Evolutionary conservation across 2,888 invertebrate genomes (phyloP).

Genomic region (Cataglyphis altisquamis): DNA sequence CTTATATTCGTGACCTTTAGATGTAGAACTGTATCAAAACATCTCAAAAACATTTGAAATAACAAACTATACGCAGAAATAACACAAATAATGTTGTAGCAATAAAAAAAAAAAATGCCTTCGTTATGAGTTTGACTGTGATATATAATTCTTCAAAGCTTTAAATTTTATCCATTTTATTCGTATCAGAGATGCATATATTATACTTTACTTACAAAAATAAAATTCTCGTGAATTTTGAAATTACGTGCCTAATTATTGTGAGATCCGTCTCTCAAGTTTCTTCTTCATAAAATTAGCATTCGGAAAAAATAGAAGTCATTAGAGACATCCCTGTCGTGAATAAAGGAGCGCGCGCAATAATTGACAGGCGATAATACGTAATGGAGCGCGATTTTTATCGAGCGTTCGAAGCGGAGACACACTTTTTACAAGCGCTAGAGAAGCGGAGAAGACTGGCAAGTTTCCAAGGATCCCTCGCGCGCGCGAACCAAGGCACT

Average conservation of each 20-base stretch:
- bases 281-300: background rate
- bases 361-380: constrained; percentile 33
- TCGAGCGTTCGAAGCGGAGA: constrained; percentile 33
- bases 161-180: background rate
- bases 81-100: background rate
- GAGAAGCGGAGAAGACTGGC: constrained; percentile 75
- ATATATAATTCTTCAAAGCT: background rate
- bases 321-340: background rate
- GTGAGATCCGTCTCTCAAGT: background rate
- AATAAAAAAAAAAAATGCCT: background rate
- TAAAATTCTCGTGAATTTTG: background rate
- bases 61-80: background rate
- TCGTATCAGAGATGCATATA: background rate
- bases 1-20: constrained; percentile 26
- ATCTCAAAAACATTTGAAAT: background rate
- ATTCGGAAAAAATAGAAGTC: constrained; percentile 20
- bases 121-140: background rate
- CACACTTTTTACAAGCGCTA: constrained; percentile 61
- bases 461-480: constrained; percentile 78
- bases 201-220: background rate
- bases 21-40: background rate
- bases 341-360: constrained; percentile 33
- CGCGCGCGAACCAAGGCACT: constrained; percentile 76
- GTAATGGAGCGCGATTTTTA: constrained; percentile 39
- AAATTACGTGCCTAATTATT: background rate